These are phyloP conservation scores for Pelecanus crispus DNA, from an alignment of 2,113 vertebrate genomes.

Conservation along the genomic window DNA sequence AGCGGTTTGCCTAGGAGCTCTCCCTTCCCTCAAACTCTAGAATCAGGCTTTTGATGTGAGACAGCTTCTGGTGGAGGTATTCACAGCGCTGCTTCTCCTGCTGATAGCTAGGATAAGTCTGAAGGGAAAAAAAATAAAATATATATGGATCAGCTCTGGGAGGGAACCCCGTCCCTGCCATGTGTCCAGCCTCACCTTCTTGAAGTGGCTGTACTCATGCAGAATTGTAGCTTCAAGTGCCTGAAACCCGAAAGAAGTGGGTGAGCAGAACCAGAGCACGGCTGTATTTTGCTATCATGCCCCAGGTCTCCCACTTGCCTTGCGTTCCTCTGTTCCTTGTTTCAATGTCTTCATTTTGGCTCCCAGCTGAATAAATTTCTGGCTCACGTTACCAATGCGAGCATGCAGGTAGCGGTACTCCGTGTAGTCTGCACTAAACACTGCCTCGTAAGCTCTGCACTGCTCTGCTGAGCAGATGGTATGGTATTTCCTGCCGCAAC, in stretches of 20 bases:
- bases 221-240: conserved; percentile 81
- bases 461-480: conserved; percentile 71
- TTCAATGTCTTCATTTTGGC: conserved; percentile 80
- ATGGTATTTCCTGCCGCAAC: conserved; percentile 70
- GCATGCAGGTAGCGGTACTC: conserved; percentile 78
- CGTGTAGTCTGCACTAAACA: conserved; percentile 79
- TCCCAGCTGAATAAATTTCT: conserved; percentile 80
- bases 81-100: conserved; percentile 84
- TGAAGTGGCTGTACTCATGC: conserved; percentile 81
- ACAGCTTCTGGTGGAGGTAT: conserved; percentile 85
- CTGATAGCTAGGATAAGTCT: conserved; percentile 81
- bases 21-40: conserved; percentile 76
- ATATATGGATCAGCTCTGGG: background rate
- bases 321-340: conserved; percentile 78
- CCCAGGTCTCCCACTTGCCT: conserved; percentile 59
- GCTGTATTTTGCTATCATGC: rapidly evolving
- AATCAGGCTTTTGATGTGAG: conserved; percentile 84
- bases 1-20: background rate
- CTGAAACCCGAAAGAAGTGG: conserved; percentile 42
- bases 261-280: background rate
- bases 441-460: conserved; percentile 77
- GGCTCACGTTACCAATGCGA: conserved; percentile 74
- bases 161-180: background rate
- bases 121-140: background rate
- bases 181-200: conserved; percentile 73